These are phyloP conservation scores for Euplexia lucipara DNA, from an alignment of 2,888 invertebrate genomes.

Conservation along the genomic window DNA sequence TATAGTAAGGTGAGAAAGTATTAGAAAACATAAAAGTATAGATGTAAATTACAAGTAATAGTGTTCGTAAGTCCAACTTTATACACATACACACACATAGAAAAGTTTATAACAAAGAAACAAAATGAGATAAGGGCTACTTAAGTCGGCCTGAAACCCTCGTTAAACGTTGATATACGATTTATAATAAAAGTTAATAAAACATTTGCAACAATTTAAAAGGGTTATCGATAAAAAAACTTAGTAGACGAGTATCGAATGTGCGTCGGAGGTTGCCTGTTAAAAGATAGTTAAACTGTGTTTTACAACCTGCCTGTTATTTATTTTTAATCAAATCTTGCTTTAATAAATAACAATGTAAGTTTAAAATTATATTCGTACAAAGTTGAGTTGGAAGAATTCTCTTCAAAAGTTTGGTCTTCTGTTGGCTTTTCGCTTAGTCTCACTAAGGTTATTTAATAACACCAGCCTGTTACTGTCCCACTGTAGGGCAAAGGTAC, in stretches of 20 bases:
- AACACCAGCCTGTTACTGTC: too few species aligned
- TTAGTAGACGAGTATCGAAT: slow-evolving; percentile 84
- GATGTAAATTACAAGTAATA: slow-evolving; percentile 56
- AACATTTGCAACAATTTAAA: slow-evolving; percentile 90
- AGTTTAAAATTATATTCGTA: slow-evolving; percentile 41
- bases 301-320: slow-evolving; percentile 81
- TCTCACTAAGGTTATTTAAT: neutral
- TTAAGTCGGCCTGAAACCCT: slow-evolving; percentile 81
- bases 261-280: slow-evolving; percentile 76
- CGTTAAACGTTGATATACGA: slow-evolving; percentile 89
- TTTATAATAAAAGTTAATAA: slow-evolving; percentile 89
- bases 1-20: slow-evolving; percentile 60
- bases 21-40: slow-evolving; percentile 59
- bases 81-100: slow-evolving; percentile 68
- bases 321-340: slow-evolving; percentile 82
- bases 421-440: neutral
- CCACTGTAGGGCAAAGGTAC: too few species aligned
- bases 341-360: slow-evolving; percentile 74
- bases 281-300: slow-evolving; percentile 87
- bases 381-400: slow-evolving; percentile 16
- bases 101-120: slow-evolving; percentile 83
- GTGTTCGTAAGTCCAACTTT: slow-evolving; percentile 48
- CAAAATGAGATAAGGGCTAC: slow-evolving; percentile 86
- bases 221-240: slow-evolving; percentile 87
- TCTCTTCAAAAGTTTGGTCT: slow-evolving; percentile 4